Evolutionary conservation across 2,797 vertebrate species (phyloP), one percentile per base, ranked within the genome.

Genomic region (Tokudaia tokunoshimensis): DNA sequence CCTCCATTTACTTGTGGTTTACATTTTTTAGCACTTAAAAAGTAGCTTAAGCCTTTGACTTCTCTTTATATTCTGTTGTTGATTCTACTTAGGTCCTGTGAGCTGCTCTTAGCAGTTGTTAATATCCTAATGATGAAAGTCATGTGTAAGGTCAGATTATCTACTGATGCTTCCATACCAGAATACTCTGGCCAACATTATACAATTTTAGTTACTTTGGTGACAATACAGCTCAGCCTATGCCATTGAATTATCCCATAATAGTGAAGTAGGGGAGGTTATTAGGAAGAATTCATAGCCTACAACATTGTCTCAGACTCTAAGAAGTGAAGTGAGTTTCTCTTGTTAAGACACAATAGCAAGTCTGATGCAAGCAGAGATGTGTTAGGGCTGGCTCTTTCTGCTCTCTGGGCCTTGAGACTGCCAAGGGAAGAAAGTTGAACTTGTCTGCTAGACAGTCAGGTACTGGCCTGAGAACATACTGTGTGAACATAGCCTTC

Each of bases 1-100:
- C 50, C 61, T 96, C 84, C 29, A 75, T 74, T 95, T 67, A 63
- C 41, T 94, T 83, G 63, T 67, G 63, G 84, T 89, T 89, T 91
- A 93, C 26, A 15, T 31, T 4, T 87, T 92, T 79, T 74, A 85
- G 20, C 88, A 65, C 17, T 74, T 65, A 81, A 59, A 80, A 72
- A 41, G 78, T 86, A 83, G 11, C 34, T 59, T 94, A 91, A 55
- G 5, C 0, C 93, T 94, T 94, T 85, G 19, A 82, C 79, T 94
- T 92, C 63, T 17, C 57, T 89, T 47, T 92, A 41, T 92, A 50
- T 59, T 89, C 47, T 89, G 15, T 81, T 78, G 74, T 92, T 84
- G 89, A 72, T 83, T 96, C 55, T 96, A 44, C 44, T 95, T 7
- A 26, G 78, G 13, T 55, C 85, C 72, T 89, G 12, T 83, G 79